A percentile compares a stretch with the other conserved stretches of the same genome.
These are phyloP conservation scores for Apostichopus californicus DNA, from an alignment of 35 echinoderm and acorn worm genomes.

Conservation along the genomic window DNA sequence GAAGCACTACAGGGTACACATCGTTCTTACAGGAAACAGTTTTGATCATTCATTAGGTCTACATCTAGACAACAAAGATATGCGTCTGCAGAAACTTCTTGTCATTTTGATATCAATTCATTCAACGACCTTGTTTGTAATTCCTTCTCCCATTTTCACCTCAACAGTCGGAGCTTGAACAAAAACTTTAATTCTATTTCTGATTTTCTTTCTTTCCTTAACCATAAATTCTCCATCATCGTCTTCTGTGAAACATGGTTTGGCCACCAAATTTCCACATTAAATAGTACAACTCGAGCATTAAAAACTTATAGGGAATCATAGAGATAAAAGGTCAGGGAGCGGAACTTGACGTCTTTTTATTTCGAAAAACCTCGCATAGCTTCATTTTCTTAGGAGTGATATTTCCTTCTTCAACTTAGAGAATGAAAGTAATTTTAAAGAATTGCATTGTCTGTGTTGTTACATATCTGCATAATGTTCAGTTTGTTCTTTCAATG, in stretches of 20 bases:
- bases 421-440: not conserved
- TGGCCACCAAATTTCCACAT: not conserved
- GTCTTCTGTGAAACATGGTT: not conserved
- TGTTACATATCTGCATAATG: constrained; percentile 3
- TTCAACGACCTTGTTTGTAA: not conserved
- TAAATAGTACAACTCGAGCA: not conserved
- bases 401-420: not conserved
- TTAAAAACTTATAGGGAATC: not conserved
- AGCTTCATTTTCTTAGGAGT: not conserved
- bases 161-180: not conserved
- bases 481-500: constrained; percentile 8
- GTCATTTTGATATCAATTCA: not conserved
- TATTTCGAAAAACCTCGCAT: not conserved
- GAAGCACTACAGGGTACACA: too few species aligned
- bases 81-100: not conserved
- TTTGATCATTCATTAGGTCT: not conserved
- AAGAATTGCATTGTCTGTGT: not conserved
- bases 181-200: not conserved
- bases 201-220: not conserved
- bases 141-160: not conserved
- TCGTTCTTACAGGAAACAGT: too few species aligned
- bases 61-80: not conserved
- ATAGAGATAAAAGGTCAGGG: not conserved
- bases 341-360: not conserved
- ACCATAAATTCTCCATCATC: not conserved